phyloP scores from a whole-genome alignment of 2,888 invertebrate genomes.

The Sclerodermus sp. region DNA sequence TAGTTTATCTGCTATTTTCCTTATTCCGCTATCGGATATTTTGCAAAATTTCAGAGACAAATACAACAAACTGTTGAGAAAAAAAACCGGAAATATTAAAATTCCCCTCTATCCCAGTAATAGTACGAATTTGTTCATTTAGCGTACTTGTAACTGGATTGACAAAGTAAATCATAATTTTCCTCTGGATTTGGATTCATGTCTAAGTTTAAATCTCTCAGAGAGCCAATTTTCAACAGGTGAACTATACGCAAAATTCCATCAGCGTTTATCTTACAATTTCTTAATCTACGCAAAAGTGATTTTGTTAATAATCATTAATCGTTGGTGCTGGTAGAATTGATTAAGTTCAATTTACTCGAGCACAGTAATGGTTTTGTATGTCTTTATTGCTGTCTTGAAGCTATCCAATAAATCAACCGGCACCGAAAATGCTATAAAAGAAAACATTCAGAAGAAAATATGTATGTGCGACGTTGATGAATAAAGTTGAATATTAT shows the following conservation, averaged over 20 bases:
- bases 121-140: slow-evolving; percentile 19
- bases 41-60: slow-evolving; percentile 49
- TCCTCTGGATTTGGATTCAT: slow-evolving; percentile 49
- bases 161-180: slow-evolving; percentile 45
- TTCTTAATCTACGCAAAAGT: slow-evolving; percentile 39
- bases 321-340: no score
- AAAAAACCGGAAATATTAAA: not conserved
- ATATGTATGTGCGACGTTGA: no score
- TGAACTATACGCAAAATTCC: slow-evolving; percentile 41
- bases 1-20: slow-evolving; percentile 41
- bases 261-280: slow-evolving; percentile 43
- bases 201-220: slow-evolving; percentile 48
- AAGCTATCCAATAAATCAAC: slow-evolving; percentile 30
- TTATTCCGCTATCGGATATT: slow-evolving; percentile 39
- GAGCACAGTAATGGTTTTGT: slow-evolving; percentile 28
- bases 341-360: slow-evolving; percentile 18
- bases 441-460: no score
- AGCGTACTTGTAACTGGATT: slow-evolving; percentile 6
- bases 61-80: slow-evolving; percentile 36
- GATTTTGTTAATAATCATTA: no score
- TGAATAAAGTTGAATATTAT: no score
- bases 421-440: slow-evolving; percentile 12
- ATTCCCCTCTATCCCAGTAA: not conserved
- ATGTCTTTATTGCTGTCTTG: slow-evolving; percentile 23
- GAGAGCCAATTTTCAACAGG: slow-evolving; percentile 33